Evolutionary conservation across 2,888 invertebrate genomes (phyloP), one percentile per base, ranked within the genome.

Genomic region (Odontocolon sp.): DNA sequence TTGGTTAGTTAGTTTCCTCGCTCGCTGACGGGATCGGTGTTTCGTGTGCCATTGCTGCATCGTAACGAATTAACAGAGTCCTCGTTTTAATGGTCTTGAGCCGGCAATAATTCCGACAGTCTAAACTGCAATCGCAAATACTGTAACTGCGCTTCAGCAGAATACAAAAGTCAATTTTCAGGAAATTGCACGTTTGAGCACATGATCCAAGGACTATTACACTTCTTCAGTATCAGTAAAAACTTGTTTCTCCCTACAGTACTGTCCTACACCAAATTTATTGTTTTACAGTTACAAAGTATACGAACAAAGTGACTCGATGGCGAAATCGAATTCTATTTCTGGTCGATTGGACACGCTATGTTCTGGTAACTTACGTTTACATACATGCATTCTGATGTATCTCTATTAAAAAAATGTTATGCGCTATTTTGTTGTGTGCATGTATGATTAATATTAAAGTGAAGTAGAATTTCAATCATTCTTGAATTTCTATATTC

Each of bases 251-350:
- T 4, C 23, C 40, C 38, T 26, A 18, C 11, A 38, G 21, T 36
- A n/a, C 33, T 6, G 21, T 6, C 3, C 14, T 11, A 11, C 18
- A 52, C 26, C 26, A 61, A 54, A 73, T 67, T 67, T 61, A 61
- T 73, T 16, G 21, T 42, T 52, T 14, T 16, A 9, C 45, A 18
- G 31, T 61, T 14, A 21, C 18, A 33, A 45, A 31, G 8, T 28
- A 28, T 23, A 21, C 14, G 42, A 40, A 47, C 57, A 16, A n/a
- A 4, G 18, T 23, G 23, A 47, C 40, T 50, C 31, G 68, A 57
- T 11, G 14, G 40, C 38, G 21, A 56, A 78, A 75, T 75, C 67
- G 71, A 75, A 78, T 78, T 78, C 70, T 75, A 78, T 75, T 78
- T 70, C 26, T 28, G n/a, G 66, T 70, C 40, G 33, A 67, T 61